phyloP scores from a whole-genome alignment of 2,888 invertebrate species.

The Elegia similella region DNA sequence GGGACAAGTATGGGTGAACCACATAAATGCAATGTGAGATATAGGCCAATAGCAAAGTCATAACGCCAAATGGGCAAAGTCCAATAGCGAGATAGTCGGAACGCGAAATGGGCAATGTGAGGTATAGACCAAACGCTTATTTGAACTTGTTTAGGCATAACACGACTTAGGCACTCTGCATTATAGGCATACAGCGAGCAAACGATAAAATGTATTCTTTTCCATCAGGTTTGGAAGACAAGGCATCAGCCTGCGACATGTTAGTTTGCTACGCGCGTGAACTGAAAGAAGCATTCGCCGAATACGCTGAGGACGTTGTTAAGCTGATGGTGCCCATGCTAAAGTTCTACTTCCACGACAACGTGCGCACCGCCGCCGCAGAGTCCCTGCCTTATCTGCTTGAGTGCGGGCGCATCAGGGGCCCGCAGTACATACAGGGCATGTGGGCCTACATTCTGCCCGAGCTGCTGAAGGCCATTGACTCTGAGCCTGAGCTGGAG shows the following conservation, averaged over 20 bases:
- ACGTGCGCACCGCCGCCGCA: constrained; percentile 95
- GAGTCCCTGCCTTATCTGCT: constrained; percentile 94
- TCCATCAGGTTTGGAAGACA: constrained; percentile 91
- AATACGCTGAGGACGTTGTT: constrained; percentile 85
- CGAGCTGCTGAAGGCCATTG: constrained; percentile 92
- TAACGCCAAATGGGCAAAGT: too few relatives aligned
- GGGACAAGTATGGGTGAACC: too few relatives aligned
- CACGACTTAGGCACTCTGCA: too few relatives aligned
- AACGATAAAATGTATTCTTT: background rate
- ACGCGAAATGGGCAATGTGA: too few relatives aligned
- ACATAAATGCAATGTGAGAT: too few relatives aligned
- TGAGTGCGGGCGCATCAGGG: constrained; percentile 92
- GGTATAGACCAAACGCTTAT: too few relatives aligned
- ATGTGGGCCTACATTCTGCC: constrained; percentile 96
- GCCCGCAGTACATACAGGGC: constrained; percentile 83
- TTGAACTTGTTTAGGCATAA: too few relatives aligned
- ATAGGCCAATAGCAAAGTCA: too few relatives aligned
- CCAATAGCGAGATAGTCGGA: too few relatives aligned
- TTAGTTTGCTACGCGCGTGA: constrained; percentile 96
- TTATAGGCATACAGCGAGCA: too few relatives aligned
- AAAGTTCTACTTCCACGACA: constrained; percentile 96
- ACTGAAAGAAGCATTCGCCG: constrained; percentile 89
- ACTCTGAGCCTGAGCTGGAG: constrained; percentile 94
- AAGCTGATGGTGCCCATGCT: constrained; percentile 93
- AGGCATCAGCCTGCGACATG: constrained; percentile 98